Conservation (phyloP, 1,140 invertebrate species). For the Limonius californicus region DNA sequence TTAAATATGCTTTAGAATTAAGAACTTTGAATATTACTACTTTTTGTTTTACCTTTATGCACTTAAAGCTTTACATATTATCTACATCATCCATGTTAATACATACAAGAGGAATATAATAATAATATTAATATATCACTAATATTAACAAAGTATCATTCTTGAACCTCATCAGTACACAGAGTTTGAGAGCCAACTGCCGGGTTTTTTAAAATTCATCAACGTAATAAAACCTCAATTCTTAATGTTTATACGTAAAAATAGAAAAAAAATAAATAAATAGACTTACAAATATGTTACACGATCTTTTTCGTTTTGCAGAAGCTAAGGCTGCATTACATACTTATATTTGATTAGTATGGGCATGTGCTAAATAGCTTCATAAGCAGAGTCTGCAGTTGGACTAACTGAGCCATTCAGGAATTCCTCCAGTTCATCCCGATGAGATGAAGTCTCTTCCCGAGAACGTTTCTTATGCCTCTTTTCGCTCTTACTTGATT, state of each 20-base stretch:
- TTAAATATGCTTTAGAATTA: too few species aligned
- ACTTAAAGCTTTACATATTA: too few species aligned
- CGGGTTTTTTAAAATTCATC: not conserved
- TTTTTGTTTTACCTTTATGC: too few species aligned
- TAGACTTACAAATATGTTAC: conserved; percentile 2
- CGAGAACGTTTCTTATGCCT: conserved; percentile 48
- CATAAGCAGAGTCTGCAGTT: conserved; percentile 53
- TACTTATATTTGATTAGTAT: conserved; percentile 12
- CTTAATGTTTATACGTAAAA: not conserved
- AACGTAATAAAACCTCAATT: conserved; percentile 1
- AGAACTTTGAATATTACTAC: too few species aligned
- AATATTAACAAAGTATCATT: not conserved
- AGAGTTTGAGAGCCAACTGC: not conserved
- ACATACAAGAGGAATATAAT: too few species aligned
- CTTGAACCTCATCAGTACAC: not conserved
- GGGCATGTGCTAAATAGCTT: conserved; percentile 50
- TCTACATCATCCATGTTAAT: too few species aligned
- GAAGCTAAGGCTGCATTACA: conserved; percentile 8
- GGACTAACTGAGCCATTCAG: conserved; percentile 53
- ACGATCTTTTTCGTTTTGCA: not conserved
- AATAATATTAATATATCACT: too few species aligned
- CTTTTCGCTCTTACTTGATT: conserved; percentile 43
- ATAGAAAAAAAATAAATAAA: conserved; percentile 5
- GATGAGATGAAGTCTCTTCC: conserved; percentile 44
- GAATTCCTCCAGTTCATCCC: conserved; percentile 65